Evolutionary conservation across 2,797 vertebrate genomes (phyloP).

Genomic region (Sylvia borin): DNA sequence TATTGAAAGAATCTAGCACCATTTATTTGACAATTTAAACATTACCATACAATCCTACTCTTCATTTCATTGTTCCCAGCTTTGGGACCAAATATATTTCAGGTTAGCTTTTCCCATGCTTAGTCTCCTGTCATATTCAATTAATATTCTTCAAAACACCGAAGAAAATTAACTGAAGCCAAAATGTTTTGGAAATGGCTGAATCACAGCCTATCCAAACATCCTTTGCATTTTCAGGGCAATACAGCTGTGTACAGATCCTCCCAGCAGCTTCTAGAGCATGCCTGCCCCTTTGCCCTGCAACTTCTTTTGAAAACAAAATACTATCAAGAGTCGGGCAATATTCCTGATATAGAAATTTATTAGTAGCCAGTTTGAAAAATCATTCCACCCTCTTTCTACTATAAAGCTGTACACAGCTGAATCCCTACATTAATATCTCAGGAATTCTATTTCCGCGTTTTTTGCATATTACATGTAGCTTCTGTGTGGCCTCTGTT

Average conservation of each 20-base stretch:
- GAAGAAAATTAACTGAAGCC: neutral
- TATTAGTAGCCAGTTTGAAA: neutral
- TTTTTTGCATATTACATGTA: neutral
- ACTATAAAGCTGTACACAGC: neutral
- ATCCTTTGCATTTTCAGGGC: neutral
- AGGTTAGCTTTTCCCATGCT: neutral
- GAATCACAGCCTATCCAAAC: neutral
- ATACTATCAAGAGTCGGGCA: neutral
- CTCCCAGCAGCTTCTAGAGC: neutral
- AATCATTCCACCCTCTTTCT: neutral
- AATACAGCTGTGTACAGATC: neutral
- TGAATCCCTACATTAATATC: neutral
- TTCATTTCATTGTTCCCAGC: neutral
- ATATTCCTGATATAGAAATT: neutral
- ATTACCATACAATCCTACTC: neutral
- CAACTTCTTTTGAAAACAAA: neutral
- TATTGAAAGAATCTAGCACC: neutral
- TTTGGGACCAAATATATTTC: neutral
- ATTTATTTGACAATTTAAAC: neutral
- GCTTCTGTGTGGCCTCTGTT: neutral
- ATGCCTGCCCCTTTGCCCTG: neutral
- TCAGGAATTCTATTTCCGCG: neutral
- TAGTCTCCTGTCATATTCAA: neutral
- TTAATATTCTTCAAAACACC: neutral
- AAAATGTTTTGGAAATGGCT: neutral